Evolutionary conservation across 2,797 vertebrate genomes (phyloP), one percentile per base, ranked within the genome.

Genomic region (Chloroceryle amazona): DNA sequence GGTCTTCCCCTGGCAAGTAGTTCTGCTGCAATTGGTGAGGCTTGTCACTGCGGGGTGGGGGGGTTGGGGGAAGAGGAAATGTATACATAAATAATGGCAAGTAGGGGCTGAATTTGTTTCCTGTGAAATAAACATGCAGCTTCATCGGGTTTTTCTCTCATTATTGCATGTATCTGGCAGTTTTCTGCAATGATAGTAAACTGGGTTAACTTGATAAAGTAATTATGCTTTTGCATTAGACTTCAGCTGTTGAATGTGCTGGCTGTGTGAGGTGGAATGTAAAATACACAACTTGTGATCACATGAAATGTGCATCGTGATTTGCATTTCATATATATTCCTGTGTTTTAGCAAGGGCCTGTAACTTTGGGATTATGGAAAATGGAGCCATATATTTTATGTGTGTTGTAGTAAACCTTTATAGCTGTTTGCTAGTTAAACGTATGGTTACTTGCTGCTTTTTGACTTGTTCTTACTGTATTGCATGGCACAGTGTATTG

Each of bases 341-440:
- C 19, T 73, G 1, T 54, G 66, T 22, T 84, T 86, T 46, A 79
- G 29, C 4, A 72, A 42, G 49, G 35, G 6, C n/a, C 19, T 73
- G 1, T 89, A 78, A 57, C 46, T 70, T 60, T 39, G 52, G 31
- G 17, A 47, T 44, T 60, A 13, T 51, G 52, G 42, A 74, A 89
- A 31, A 31, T 65, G 23, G 29, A 84, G 62, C 33, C 26, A 4
- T 74, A 6, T 93, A 70, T 92, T 96, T 93, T 86, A 62, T 31
- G 31, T 47, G 37, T 46, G 42, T 52, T 85, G 8, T 92, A 68
- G 90, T 76, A 93, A 81, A 84, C 41, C 15, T 68, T 42, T 74
- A 1, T 76, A 93, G 46, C 79, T 92, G 70, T 62, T 91, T 4
- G 6, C 60, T 91, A 85, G 72, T 90, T 94, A 88, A 96, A 94